Base-by-base conservation (phyloP, 2,888 invertebrate genomes). In the Meliscaeva auricollis region DNA sequence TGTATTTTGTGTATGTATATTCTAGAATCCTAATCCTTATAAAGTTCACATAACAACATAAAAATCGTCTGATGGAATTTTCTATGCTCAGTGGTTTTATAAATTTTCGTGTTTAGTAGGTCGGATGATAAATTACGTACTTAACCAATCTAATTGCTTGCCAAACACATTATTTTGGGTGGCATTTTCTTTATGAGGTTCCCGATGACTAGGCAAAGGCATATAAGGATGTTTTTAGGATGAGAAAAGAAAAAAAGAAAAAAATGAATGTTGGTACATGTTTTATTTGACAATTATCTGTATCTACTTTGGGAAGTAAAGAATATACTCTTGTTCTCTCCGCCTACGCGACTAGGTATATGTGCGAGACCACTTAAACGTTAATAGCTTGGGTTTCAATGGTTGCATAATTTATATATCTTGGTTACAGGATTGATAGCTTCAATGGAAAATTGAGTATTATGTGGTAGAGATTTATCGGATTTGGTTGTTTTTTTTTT, bases 21-120 rank as follows among this genome's bases (percentile, higher is more conserved):
- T 38, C 38, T 38, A 38, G 38, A 38, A 38, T 3, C 38, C 9
- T 20, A 58, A 58, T 20, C 17, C 35, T 20, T 17, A 35, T 13
- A 38, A 20, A 35, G 13, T 11, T 17, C 35, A 17, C 17, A 32
- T 35, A 32, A n/a, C n/a, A n/a, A n/a, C n/a, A n/a, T n/a, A 20
- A 58, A 58, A 30, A 35, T 58, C 56, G 46, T 58, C 38, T 46
- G 66, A 58, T 46, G 30, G 66, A 48, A 75, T 68, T 68, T 38
- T 13, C 38, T 56, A 48, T 35, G 15, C 56, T 74, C 54, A 66
- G 56, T 66, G 74, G 64, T 46, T 74, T 56, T 66, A 41, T 56
- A 66, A 64, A 66, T 30, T 54, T 30, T 75, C 30, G 3, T 38
- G 30, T 17, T 68, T 68, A 58, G 58, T 68, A 5, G 56, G 66